These are phyloP conservation scores for Melanchra persicariae DNA, from an alignment of 2,888 invertebrate species.

Conservation along the genomic window DNA sequence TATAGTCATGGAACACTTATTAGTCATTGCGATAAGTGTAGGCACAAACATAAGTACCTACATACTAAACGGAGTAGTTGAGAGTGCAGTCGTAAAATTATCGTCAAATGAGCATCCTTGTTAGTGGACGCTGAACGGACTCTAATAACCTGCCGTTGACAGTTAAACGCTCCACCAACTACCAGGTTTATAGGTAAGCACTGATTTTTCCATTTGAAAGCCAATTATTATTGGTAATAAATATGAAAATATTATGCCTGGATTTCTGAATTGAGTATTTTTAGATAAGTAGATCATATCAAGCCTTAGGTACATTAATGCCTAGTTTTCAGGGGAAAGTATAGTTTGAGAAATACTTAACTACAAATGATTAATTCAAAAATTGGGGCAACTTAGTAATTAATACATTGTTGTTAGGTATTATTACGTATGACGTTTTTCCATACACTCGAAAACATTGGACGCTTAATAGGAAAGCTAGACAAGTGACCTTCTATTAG, in stretches of 20 bases:
- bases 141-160: conserved; percentile 1
- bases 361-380: no score
- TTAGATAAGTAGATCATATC: no score
- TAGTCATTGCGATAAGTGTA: no score
- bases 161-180: conserved; percentile 5
- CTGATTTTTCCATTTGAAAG: conserved; percentile 1
- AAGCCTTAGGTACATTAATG: no score
- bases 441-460: background rate
- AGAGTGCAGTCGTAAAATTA: background rate
- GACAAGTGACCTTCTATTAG: no score
- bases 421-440: background rate
- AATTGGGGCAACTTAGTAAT: no score
- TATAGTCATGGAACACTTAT: no score
- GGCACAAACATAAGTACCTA: background rate
- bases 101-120: conserved; percentile 14
- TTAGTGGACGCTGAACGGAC: conserved; percentile 4
- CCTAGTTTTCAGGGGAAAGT: no score
- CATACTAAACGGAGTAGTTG: background rate
- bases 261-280: no score
- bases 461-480: background rate
- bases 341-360: no score
- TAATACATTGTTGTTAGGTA: no score
- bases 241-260: background rate
- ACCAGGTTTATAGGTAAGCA: conserved; percentile 3
- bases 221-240: background rate